These are phyloP conservation scores for Phallusia fumigata DNA, from an alignment of 23 tunicate species.

Conservation along the genomic window DNA sequence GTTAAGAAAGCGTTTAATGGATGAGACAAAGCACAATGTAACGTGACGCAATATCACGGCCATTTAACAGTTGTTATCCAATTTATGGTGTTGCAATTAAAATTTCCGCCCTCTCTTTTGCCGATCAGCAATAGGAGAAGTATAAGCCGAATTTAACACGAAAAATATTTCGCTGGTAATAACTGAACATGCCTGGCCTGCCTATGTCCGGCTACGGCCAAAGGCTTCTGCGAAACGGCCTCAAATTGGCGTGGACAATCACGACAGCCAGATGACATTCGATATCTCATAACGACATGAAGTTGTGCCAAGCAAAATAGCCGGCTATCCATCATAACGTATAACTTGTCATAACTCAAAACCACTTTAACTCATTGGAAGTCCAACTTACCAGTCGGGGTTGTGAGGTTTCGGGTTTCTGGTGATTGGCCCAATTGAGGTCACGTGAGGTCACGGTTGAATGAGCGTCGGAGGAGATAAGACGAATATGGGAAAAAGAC, in stretches of 20 bases:
- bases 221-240: not conserved
- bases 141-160: no score
- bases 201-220: no score
- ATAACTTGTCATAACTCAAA: not conserved
- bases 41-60: no score
- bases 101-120: no score
- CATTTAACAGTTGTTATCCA: no score
- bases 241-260: not conserved
- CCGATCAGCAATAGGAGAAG: no score
- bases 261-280: not conserved
- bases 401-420: not conserved
- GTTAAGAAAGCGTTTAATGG: no score
- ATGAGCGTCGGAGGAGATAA: not conserved
- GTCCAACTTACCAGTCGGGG: not conserved
- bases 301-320: not conserved
- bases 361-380: not conserved
- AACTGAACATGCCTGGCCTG: no score
- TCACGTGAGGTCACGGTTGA: slow-evolving; percentile 12
- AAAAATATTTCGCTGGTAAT: no score
- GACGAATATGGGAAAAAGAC: not conserved
- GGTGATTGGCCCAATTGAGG: not conserved
- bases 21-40: no score
- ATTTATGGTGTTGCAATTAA: no score
- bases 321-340: not conserved
- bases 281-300: not conserved